These are phyloP conservation scores for Apus apus DNA, from an alignment of 2,113 vertebrate species.

Conservation along the genomic window DNA sequence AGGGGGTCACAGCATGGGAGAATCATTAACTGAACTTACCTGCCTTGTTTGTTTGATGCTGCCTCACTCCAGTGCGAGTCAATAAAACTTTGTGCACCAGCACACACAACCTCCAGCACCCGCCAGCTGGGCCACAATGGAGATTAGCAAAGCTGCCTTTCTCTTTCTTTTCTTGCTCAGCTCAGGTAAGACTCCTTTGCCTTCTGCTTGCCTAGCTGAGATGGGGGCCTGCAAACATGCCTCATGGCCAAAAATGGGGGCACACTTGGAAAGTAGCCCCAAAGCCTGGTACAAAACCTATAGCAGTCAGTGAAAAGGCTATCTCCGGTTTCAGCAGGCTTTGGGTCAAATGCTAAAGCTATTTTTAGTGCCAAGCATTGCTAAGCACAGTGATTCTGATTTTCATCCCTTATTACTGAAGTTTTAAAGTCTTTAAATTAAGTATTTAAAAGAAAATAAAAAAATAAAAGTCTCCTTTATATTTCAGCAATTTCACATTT, in stretches of 20 bases:
- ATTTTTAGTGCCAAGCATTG: neutral
- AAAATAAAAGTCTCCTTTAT: neutral
- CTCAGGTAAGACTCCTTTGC: conserved; percentile 75
- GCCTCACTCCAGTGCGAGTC: conserved; percentile 24
- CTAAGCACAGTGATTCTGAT: neutral
- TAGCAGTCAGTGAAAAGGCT: neutral
- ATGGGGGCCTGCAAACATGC: neutral
- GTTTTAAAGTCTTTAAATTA: neutral
- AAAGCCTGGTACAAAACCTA: neutral
- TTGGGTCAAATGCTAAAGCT: neutral
- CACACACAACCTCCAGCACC: neutral
- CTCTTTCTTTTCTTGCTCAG: conserved; percentile 70
- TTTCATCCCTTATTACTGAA: neutral
- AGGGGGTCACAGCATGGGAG: neutral
- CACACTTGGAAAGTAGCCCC: neutral
- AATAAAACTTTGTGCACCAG: conserved; percentile 48
- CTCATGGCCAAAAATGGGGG: neutral
- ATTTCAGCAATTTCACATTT: neutral
- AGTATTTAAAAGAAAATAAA: neutral
- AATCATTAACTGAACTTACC: conserved; percentile 75
- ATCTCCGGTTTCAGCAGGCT: neutral
- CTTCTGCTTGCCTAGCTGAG: neutral
- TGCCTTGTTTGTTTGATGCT: conserved; percentile 49
- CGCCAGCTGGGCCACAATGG: conserved; percentile 62
- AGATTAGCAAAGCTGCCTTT: conserved; percentile 44